Evolutionary conservation across 2,888 invertebrate genomes (phyloP).

Genomic region (Drosophila cyrtoloma): DNA sequence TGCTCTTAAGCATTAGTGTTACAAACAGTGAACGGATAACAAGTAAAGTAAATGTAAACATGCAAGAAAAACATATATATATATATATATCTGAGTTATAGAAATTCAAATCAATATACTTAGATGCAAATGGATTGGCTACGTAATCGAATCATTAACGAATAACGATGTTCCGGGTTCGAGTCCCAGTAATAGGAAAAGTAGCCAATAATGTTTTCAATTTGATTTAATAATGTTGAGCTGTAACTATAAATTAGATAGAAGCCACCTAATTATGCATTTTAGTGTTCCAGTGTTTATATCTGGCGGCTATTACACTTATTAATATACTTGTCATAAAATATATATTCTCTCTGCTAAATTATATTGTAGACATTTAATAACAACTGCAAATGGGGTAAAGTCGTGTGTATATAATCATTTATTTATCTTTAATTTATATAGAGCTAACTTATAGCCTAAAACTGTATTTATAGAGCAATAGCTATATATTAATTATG

Average conservation of each 20-base stretch:
- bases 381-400: background rate
- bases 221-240: background rate
- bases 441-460: background rate
- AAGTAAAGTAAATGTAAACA: background rate
- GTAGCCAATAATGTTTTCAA: background rate
- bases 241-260: background rate
- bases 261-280: background rate
- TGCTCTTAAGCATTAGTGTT: slow-evolving; percentile 10
- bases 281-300: background rate
- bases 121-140: background rate
- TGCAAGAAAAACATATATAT: background rate
- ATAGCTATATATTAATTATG: background rate
- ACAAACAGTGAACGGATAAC: slow-evolving; percentile 1
- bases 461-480: background rate
- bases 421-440: background rate
- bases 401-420: background rate
- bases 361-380: background rate
- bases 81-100: background rate
- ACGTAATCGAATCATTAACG: background rate
- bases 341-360: background rate
- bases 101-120: background rate
- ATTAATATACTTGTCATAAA: background rate
- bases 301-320: background rate
- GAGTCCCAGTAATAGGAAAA: background rate
- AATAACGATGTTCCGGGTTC: background rate